These are phyloP conservation scores for Mirza zaza DNA, from an alignment of 2,113 vertebrate species.

Conservation along the genomic window DNA sequence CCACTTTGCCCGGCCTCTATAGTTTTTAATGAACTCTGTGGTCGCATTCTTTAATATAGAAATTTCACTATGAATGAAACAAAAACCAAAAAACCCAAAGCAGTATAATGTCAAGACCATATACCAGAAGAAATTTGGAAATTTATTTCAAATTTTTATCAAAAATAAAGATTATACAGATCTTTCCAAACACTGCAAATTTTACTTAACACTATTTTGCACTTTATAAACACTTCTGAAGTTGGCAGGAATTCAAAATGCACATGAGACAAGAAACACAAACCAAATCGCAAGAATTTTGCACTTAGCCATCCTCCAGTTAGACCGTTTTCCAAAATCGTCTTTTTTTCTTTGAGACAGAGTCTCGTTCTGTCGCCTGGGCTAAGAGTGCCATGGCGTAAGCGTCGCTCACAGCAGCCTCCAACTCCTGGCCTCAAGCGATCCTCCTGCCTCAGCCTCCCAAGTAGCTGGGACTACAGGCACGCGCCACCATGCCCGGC, in stretches of 20 bases:
- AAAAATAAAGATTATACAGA: conserved; percentile 65
- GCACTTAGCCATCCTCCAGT: not conserved
- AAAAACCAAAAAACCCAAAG: not conserved
- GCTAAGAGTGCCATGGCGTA: too few relatives aligned
- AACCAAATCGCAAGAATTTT: not conserved
- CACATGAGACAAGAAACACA: not conserved
- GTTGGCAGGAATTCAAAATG: conserved; percentile 32
- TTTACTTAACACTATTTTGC: conserved; percentile 4
- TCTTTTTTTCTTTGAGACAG: not conserved
- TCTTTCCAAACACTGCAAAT: conserved; percentile 27
- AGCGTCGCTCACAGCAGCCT: too few relatives aligned
- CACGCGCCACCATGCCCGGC: too few relatives aligned
- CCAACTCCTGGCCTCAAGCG: too few relatives aligned
- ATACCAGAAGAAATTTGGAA: conserved; percentile 28
- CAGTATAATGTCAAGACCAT: not conserved
- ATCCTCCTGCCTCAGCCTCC: too few relatives aligned
- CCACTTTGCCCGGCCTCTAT: too few relatives aligned
- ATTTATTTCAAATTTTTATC: conserved; percentile 67
- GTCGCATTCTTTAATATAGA: not conserved
- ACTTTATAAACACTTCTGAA: conserved; percentile 9
- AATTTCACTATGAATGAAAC: not conserved
- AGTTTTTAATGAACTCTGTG: not conserved
- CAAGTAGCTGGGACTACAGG: too few relatives aligned
- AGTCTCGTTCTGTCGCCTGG: too few relatives aligned
- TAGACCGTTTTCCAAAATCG: not conserved